These are phyloP conservation scores for Caenorhabditis inopinata DNA, from an alignment of 1,140 invertebrate species.

Conservation along the genomic window DNA sequence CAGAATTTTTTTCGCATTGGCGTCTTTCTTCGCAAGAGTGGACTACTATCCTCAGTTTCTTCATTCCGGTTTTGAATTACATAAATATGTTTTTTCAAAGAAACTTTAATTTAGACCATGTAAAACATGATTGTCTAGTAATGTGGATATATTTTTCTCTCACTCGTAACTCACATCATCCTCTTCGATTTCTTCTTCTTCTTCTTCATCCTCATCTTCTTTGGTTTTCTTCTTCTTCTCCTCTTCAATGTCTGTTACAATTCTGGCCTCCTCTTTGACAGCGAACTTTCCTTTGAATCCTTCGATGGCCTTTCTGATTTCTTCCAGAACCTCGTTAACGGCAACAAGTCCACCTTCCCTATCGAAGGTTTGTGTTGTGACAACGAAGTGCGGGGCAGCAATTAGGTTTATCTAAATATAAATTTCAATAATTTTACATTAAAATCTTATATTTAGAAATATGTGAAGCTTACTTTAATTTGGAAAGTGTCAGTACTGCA, in stretches of 20 bases:
- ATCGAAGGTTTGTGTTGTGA: conserved; percentile 96
- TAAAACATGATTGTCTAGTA: too few relatives aligned
- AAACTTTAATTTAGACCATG: too few relatives aligned
- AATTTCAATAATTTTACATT: not conserved
- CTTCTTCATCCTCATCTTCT: not conserved
- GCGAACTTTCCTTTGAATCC: conserved; percentile 84
- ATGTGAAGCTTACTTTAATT: conserved; percentile 77
- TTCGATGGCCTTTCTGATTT: conserved; percentile 81
- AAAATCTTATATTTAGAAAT: not conserved
- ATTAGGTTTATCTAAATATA: conserved; percentile 84
- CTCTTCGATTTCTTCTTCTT: conserved; percentile 25
- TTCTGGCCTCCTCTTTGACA: conserved; percentile 80
- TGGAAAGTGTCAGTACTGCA: conserved; percentile 88
- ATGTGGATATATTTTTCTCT: too few relatives aligned
- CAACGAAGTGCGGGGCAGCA: conserved; percentile 95
- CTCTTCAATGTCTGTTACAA: conserved; percentile 7
- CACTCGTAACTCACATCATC: conserved; percentile 25
- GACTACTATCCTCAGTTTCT: too few relatives aligned
- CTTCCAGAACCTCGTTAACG: conserved; percentile 82
- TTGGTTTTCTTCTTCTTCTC: conserved; percentile 28
- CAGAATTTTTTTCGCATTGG: too few relatives aligned
- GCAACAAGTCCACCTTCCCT: conserved; percentile 84
- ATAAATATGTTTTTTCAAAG: too few relatives aligned
- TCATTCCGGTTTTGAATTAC: too few relatives aligned
- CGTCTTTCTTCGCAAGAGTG: too few relatives aligned